Conservation (phyloP, 2,113 vertebrate species). For the Microtus ochrogaster region DNA sequence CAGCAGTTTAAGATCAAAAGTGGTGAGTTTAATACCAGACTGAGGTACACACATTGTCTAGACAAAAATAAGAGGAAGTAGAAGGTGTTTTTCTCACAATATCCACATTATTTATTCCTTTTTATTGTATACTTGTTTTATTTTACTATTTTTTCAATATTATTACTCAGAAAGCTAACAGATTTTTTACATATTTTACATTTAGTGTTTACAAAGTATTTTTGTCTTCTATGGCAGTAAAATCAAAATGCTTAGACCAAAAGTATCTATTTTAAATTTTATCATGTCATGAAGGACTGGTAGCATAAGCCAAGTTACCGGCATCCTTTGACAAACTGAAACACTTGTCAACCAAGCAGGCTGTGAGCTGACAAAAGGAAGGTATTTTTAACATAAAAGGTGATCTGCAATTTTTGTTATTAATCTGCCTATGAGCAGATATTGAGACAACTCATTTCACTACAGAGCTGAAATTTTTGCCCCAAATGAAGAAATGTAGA, state of each 20-base stretch:
- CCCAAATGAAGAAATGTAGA: neutral
- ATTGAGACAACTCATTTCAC: neutral
- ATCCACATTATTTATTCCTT: neutral
- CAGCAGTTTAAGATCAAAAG: neutral
- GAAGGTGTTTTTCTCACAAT: neutral
- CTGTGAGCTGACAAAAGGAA: neutral
- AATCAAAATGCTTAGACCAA: neutral
- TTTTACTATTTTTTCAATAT: neutral
- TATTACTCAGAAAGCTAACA: neutral
- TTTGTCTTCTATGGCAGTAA: neutral
- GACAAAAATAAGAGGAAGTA: neutral
- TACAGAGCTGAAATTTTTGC: neutral
- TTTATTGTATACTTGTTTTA: neutral
- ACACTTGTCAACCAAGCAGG: neutral
- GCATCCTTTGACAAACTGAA: neutral
- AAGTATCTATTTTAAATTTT: neutral
- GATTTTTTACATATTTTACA: neutral
- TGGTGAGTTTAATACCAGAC: neutral
- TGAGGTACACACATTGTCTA: no score
- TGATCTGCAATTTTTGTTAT: neutral
- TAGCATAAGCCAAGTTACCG: neutral
- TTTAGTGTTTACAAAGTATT: neutral
- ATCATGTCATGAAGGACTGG: neutral
- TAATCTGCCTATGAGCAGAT: neutral
- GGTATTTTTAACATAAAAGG: neutral